phyloP scores from a whole-genome alignment of 2,113 vertebrate genomes.

The Jacana jacana region DNA sequence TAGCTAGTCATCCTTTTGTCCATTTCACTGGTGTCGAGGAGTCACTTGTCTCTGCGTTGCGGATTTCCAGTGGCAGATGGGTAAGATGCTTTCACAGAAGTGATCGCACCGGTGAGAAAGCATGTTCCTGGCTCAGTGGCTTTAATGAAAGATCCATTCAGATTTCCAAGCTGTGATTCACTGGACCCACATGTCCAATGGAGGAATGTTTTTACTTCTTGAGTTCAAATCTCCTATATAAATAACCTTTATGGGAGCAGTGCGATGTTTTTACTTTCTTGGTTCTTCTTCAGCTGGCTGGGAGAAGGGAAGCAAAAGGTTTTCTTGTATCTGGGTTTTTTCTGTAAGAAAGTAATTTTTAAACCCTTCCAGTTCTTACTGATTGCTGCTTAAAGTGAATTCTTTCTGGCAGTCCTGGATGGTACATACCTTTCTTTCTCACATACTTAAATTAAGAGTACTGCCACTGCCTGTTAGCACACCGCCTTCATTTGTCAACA shows the following conservation, averaged over 20 bases:
- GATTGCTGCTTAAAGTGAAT: background rate
- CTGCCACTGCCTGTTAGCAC: slow-evolving; percentile 48
- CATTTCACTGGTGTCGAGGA: slow-evolving; percentile 35
- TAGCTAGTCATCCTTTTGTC: slow-evolving; percentile 56
- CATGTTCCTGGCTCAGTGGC: background rate
- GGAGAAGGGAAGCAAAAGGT: slow-evolving; percentile 3
- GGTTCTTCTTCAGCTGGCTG: background rate
- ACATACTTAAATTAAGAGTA: slow-evolving; percentile 41
- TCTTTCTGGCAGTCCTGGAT: slow-evolving; percentile 13
- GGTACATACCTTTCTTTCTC: slow-evolving; percentile 58
- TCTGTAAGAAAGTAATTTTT: background rate
- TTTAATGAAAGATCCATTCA: slow-evolving; percentile 34
- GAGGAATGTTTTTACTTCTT: background rate
- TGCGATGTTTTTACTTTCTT: background rate
- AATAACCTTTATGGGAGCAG: background rate
- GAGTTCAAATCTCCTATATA: background rate
- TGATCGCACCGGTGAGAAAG: background rate
- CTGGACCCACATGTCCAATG: background rate
- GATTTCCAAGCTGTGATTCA: slow-evolving; percentile 1
- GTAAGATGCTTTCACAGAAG: slow-evolving; percentile 26
- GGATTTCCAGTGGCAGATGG: slow-evolving; percentile 1
- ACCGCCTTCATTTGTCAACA: slow-evolving; percentile 49
- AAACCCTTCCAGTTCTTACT: slow-evolving; percentile 4
- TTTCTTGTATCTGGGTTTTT: background rate
- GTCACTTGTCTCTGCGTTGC: background rate